Evolutionary conservation across 1,140 invertebrate genomes (phyloP).

Genomic region (Ectropis grisescens): DNA sequence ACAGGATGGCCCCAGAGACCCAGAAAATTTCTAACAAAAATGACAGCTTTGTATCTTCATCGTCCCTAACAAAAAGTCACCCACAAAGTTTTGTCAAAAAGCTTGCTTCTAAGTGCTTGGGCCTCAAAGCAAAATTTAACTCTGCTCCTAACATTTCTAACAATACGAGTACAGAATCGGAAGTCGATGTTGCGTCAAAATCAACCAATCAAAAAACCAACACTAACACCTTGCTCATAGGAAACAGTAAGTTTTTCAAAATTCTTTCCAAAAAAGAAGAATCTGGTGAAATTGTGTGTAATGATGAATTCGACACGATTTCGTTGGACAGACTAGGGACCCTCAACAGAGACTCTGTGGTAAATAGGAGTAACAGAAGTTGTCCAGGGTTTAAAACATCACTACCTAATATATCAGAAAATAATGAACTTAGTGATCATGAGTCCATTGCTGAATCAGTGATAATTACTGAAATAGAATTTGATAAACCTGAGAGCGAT

Average conservation of each 20-base stretch:
- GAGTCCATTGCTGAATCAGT: conserved; percentile 30
- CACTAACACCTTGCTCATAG: conserved; percentile 46
- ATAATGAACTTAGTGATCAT: conserved; percentile 48
- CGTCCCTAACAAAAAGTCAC: conserved; percentile 51
- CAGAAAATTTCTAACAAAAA: conserved; percentile 54
- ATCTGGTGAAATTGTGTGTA: conserved; percentile 53
- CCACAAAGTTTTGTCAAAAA: conserved; percentile 63
- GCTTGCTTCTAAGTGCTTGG: conserved; percentile 70
- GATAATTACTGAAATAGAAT: conserved; percentile 19
- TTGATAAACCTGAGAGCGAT: conserved; percentile 17
- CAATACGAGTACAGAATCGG: conserved; percentile 32
- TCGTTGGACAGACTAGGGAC: conserved; percentile 53
- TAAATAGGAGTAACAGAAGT: conserved; percentile 60
- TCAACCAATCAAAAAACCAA: conserved; percentile 31
- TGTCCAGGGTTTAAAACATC: conserved; percentile 64
- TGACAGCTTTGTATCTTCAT: conserved; percentile 54
- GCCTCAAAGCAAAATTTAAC: conserved; percentile 59
- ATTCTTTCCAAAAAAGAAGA: conserved; percentile 57
- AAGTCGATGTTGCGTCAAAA: conserved; percentile 45
- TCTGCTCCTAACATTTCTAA: conserved; percentile 65
- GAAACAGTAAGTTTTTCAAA: conserved; percentile 66
- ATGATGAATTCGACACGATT: conserved; percentile 61
- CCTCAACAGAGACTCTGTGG: conserved; percentile 48
- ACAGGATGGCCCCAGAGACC: conserved; percentile 60
- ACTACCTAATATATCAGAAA: conserved; percentile 59